Evolutionary conservation across 2,797 vertebrate species (phyloP).

Genomic region (Eurystomus glaucurus): DNA sequence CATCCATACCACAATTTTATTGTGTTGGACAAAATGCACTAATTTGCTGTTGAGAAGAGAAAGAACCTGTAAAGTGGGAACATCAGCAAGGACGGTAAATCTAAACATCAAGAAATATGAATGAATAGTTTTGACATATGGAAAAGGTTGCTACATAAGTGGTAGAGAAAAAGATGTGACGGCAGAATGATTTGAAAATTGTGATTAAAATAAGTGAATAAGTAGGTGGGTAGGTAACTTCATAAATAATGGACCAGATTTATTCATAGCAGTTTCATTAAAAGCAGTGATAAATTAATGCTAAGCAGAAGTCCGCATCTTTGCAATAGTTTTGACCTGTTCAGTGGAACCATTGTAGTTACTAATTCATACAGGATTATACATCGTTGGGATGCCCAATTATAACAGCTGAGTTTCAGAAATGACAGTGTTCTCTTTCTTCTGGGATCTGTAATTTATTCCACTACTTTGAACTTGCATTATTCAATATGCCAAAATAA

Average conservation of each 20-base stretch:
- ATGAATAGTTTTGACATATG: background rate
- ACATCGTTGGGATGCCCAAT: constrained; percentile 71
- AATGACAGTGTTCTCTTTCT: constrained; percentile 55
- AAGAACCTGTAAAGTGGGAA: background rate
- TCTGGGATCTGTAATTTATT: constrained; percentile 67
- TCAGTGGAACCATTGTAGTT: constrained; percentile 55
- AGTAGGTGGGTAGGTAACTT: background rate
- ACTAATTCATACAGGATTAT: constrained; percentile 72
- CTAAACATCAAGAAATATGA: background rate
- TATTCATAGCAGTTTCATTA: constrained; percentile 8
- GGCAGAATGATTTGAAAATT: background rate
- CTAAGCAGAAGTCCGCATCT: constrained; percentile 26
- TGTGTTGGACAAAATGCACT: background rate
- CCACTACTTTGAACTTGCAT: constrained; percentile 27
- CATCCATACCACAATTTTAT: background rate
- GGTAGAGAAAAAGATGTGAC: background rate
- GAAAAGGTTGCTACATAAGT: background rate
- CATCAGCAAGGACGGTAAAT: background rate
- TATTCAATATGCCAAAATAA: constrained; percentile 59
- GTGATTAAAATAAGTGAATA: background rate
- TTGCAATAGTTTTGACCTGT: constrained; percentile 61
- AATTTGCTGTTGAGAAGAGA: background rate
- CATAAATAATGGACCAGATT: constrained; percentile 20
- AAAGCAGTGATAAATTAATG: constrained; percentile 32
- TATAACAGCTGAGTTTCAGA: constrained; percentile 56